A percentile compares a stretch with the other conserved stretches of the same genome.
These are phyloP conservation scores for Ochotona curzoniae DNA, from an alignment of 2,113 vertebrate species.

Conservation along the genomic window DNA sequence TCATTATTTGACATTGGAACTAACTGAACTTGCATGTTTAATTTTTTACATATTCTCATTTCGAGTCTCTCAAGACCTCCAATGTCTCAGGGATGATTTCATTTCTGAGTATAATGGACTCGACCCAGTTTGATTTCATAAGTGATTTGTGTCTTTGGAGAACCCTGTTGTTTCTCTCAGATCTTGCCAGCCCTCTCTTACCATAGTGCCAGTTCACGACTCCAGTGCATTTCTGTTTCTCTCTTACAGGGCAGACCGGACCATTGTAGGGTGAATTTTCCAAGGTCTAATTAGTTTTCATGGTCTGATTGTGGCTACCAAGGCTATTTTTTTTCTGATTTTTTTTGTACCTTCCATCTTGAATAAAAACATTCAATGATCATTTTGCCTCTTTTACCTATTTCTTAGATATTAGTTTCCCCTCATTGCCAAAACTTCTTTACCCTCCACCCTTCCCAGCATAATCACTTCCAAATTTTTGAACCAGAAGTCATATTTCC, in stretches of 20 bases:
- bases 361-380: neutral
- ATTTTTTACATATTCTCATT: neutral
- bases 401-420: neutral
- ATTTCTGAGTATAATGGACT: neutral
- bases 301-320: neutral
- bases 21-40: neutral
- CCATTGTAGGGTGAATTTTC: fast-evolving
- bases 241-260: neutral
- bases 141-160: neutral
- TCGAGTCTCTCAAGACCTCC: neutral
- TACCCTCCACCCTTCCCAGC: neutral
- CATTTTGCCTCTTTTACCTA: neutral
- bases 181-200: neutral
- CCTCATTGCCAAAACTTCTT: neutral
- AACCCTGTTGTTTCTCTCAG: neutral
- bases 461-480: neutral
- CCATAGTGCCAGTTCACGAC: fast-evolving
- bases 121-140: neutral
- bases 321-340: neutral
- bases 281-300: neutral
- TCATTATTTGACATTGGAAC: neutral
- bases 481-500: neutral
- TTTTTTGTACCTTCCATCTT: neutral
- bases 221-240: neutral
- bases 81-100: neutral